Conservation (phyloP, 2,113 vertebrate genomes). For the Myotis yumanensis region DNA sequence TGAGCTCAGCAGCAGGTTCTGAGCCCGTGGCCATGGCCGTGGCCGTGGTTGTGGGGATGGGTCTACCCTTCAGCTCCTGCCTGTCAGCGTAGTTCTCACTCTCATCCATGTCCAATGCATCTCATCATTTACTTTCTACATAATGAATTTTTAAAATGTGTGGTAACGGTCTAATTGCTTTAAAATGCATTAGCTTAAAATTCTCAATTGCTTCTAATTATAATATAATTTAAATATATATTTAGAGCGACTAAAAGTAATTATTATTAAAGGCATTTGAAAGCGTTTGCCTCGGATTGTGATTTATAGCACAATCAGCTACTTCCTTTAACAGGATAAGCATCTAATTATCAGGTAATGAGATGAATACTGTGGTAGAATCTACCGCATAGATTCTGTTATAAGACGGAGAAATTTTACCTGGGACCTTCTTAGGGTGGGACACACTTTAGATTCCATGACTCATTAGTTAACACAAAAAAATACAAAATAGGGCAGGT, state of each 20-base stretch:
- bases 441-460: neutral
- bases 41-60: too few relatives aligned
- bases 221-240: neutral
- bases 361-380: neutral
- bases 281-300: neutral
- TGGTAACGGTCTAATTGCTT: neutral
- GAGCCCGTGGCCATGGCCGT: too few relatives aligned
- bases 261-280: neutral
- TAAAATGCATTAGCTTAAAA: neutral
- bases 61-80: too few relatives aligned
- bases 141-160: neutral
- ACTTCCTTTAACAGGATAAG: neutral
- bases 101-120: neutral
- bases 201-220: neutral
- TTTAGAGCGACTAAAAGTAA: neutral
- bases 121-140: neutral
- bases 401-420: neutral
- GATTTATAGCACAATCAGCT: neutral
- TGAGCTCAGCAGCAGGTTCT: neutral
- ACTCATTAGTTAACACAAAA: neutral
- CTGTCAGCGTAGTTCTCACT: neutral
- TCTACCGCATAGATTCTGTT: neutral
- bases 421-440: neutral
- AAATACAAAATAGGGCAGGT: neutral
- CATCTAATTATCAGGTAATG: neutral